These are phyloP conservation scores for Chlamydotis undulata DNA, from an alignment of 2,113 vertebrate genomes.

Conservation along the genomic window DNA sequence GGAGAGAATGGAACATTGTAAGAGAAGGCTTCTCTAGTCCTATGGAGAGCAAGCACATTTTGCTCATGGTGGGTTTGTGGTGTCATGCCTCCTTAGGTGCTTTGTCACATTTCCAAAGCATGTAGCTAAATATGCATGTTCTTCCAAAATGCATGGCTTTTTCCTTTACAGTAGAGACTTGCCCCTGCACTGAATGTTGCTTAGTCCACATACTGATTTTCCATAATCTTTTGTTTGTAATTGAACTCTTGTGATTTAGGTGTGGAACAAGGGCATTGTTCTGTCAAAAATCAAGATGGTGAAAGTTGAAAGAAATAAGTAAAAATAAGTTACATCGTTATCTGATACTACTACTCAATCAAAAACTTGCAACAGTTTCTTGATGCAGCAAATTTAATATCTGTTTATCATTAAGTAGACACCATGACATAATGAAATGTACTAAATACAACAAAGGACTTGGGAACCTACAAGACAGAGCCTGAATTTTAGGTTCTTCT, in stretches of 20 bases:
- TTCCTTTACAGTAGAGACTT: background rate
- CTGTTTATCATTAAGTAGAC: background rate
- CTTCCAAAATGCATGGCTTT: background rate
- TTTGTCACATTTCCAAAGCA: background rate
- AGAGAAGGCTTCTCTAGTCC: background rate
- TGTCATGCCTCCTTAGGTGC: background rate
- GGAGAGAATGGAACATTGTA: background rate
- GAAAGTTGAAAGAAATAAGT: background rate
- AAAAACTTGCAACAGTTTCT: background rate
- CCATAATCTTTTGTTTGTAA: background rate
- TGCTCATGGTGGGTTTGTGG: background rate
- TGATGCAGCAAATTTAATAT: background rate
- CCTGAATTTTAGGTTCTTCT: background rate
- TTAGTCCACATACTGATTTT: background rate
- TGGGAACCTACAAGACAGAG: background rate
- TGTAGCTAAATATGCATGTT: background rate
- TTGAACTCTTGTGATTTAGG: background rate
- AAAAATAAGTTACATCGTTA: background rate
- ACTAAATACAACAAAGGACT: background rate
- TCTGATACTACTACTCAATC: background rate
- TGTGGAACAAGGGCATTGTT: background rate
- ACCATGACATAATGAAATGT: background rate
- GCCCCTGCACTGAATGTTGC: fast-evolving
- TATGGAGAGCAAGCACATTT: background rate
- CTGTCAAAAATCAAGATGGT: background rate